Base-by-base conservation (phyloP, 1,140 invertebrate genomes). In the Hycleus phaleratus region DNA sequence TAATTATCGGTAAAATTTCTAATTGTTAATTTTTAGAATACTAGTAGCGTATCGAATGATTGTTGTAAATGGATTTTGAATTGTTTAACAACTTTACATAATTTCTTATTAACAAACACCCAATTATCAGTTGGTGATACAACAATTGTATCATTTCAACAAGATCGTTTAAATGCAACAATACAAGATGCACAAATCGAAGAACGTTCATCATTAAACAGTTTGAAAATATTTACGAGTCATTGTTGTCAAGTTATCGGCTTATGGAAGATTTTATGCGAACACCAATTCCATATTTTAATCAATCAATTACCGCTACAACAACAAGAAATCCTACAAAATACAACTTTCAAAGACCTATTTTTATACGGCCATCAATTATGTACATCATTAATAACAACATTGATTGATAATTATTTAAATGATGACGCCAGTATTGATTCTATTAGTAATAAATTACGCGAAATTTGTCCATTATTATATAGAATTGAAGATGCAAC, bases 401-500 rank as follows among this genome's bases (percentile, higher is more conserved):
- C 84, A 26, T 73, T 93, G 3, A 88, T 93, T 38, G 86, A 88
- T 65, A 85, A 88, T 54, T 99, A 98, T 74, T 79, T 98, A 1
- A 87, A 88, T 52, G 96, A 99, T 72, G 95, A 95, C 75, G 93
- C 95, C 0, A 91, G 90, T 3, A 91, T 96, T 1, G 91, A 95
- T 73, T 84, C 89, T 0, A 92, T 98, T 38, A 97, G 91, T 59
- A 76, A 79, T 11, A 88, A 87, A 73, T 75, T 99, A n/a, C 78
- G 95, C 48, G 86, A 95, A 70, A 80, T 95, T 0, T 98, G 96
- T 73, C 96, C 96, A 0, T 90, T 87, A 66, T 79, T 99, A 1
- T 99, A 97, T 69, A 89, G 89, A 65, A 86, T 85, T 67, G 96
- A 99, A 79, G 96, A 98, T 79, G 95, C 93, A 11, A 88, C 93